Evolutionary conservation across 2,797 vertebrate genomes (phyloP).

Genomic region (Peromyscus attwateri): DNA sequence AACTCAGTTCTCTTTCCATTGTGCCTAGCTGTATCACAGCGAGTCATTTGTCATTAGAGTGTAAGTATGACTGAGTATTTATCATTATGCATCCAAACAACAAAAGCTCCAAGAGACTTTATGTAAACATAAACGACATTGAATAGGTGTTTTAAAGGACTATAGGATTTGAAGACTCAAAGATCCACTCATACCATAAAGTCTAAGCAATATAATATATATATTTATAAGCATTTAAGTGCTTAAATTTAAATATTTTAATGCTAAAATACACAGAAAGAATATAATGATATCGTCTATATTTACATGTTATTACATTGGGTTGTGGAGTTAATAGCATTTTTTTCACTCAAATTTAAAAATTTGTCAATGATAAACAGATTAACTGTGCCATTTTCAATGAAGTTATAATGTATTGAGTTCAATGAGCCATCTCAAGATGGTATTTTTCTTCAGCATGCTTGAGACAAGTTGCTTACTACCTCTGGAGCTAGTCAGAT

Average conservation of each 20-base stretch:
- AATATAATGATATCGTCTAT: background rate
- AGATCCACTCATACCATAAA: background rate
- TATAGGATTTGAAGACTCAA: background rate
- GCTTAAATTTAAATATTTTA: conserved; percentile 5
- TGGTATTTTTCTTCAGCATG: background rate
- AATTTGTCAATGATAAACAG: conserved; percentile 29
- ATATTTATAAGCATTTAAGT: conserved; percentile 21
- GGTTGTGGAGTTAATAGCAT: background rate
- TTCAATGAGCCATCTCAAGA: conserved; percentile 35
- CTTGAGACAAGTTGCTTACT: background rate
- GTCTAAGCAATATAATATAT: background rate
- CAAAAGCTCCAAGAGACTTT: background rate
- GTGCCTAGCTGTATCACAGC: background rate
- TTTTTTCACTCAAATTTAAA: background rate
- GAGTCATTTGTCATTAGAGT: background rate
- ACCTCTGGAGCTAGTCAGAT: background rate
- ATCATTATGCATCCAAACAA: background rate
- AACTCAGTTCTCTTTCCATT: background rate
- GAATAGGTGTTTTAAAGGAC: background rate
- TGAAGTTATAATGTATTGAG: conserved; percentile 26
- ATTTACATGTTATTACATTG: background rate
- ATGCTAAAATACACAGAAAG: background rate
- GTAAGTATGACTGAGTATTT: background rate
- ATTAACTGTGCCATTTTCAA: conserved; percentile 33
- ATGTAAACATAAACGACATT: background rate